phyloP scores from a whole-genome alignment of 2,113 vertebrate genomes.

The Tonatia bakeri region DNA sequence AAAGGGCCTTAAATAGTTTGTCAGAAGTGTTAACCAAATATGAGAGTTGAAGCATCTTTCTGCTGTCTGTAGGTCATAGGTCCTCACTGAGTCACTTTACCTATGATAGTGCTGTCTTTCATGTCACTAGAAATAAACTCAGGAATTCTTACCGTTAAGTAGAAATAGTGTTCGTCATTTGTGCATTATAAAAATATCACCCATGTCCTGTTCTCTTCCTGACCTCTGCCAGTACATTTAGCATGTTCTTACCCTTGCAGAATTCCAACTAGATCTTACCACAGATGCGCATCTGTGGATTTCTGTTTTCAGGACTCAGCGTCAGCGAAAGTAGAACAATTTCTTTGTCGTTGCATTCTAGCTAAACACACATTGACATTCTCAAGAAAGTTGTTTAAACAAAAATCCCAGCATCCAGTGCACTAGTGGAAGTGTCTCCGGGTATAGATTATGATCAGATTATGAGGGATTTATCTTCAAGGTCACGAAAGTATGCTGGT shows the following conservation, averaged over 20 bases:
- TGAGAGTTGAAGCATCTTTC: neutral
- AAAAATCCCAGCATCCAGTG: constrained; percentile 60
- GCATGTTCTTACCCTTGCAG: neutral
- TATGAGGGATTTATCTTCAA: constrained; percentile 32
- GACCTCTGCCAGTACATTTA: constrained; percentile 18
- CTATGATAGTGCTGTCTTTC: neutral
- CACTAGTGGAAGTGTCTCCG: neutral
- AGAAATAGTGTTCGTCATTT: neutral
- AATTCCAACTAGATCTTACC: constrained; percentile 46
- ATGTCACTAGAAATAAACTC: constrained; percentile 23
- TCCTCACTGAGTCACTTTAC: neutral
- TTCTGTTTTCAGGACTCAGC: neutral
- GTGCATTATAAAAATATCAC: neutral
- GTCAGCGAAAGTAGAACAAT: constrained; percentile 2
- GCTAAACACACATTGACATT: constrained; percentile 7
- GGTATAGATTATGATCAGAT: constrained; percentile 47
- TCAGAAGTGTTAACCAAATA: neutral
- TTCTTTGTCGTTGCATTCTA: constrained; percentile 31
- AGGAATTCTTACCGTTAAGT: neutral
- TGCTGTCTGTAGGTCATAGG: neutral
- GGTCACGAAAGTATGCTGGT: neutral
- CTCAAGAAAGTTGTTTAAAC: constrained; percentile 50
- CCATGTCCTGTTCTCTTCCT: neutral
- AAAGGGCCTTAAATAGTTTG: neutral
- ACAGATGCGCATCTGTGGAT: neutral